Conservation (phyloP, 2,888 invertebrate genomes). For the Apamea monoglypha region DNA sequence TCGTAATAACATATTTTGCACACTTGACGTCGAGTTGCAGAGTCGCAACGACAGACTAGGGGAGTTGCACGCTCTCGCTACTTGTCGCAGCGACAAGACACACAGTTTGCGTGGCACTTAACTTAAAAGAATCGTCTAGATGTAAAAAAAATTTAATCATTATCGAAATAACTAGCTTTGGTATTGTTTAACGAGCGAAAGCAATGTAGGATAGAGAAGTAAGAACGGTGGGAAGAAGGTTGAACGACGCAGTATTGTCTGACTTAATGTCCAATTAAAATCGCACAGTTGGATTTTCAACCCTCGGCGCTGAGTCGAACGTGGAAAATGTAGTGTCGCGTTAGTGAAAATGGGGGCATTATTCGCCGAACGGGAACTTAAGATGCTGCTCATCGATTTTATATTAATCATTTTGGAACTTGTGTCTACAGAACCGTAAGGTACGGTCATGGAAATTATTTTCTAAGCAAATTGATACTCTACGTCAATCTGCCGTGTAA, state of each 20-base stretch:
- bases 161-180: conserved; percentile 1
- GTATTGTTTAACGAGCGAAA: conserved; percentile 1
- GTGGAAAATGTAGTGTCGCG: not conserved
- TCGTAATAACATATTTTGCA: not conserved
- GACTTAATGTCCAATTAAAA: not conserved
- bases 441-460: too few species aligned
- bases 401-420: too few species aligned
- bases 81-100: too few species aligned
- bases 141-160: not conserved
- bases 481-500: too few species aligned
- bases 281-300: not conserved
- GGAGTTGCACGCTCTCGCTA: too few species aligned
- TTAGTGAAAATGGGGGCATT: not conserved
- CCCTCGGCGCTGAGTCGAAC: not conserved
- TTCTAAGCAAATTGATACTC: too few species aligned
- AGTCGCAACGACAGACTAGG: too few species aligned
- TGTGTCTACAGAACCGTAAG: not conserved
- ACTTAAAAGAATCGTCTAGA: not conserved
- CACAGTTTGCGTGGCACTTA: too few species aligned
- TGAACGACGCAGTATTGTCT: not conserved
- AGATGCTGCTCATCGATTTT: not conserved
- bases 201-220: not conserved
- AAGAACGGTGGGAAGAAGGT: not conserved
- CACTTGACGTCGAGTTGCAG: too few species aligned
- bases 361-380: not conserved